A percentile compares a stretch with the other conserved stretches of the same genome.
Conservation (phyloP, 2,113 vertebrate genomes). For the Megaleporinus macrocephalus region DNA sequence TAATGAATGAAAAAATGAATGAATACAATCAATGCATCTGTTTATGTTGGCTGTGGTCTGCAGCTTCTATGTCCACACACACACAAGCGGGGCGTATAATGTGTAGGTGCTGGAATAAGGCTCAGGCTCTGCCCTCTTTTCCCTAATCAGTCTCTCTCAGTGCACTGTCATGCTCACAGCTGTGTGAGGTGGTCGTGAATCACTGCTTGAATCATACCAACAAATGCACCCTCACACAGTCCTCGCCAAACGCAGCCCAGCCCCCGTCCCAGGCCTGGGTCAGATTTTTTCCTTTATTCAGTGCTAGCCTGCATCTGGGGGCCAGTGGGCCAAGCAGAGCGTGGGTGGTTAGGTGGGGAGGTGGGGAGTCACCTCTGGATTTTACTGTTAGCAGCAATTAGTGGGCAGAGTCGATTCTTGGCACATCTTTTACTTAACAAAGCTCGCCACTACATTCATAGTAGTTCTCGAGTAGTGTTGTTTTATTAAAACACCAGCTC, state of each 20-base stretch:
- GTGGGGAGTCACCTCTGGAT: not conserved
- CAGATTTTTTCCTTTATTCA: not conserved
- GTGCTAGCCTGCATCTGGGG: not conserved
- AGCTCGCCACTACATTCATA: no score
- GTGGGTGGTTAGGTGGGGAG: not conserved
- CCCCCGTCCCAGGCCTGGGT: not conserved
- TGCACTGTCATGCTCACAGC: conserved; percentile 2
- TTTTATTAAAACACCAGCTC: no score
- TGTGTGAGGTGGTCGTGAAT: conserved; percentile 18
- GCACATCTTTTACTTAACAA: not conserved
- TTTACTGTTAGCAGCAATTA: not conserved
- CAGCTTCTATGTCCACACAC: not conserved
- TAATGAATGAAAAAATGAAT: no score
- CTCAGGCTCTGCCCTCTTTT: not conserved
- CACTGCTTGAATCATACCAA: not conserved
- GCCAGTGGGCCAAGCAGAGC: not conserved
- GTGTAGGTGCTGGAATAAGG: not conserved
- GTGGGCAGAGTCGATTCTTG: not conserved
- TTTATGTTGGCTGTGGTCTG: not conserved
- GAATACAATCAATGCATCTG: not conserved
- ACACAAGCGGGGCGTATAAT: not conserved
- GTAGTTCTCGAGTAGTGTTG: no score
- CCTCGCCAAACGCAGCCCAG: not conserved
- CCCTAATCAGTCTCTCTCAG: conserved; percentile 5
- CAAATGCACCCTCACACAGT: not conserved